phyloP scores from a whole-genome alignment of 2,888 invertebrate species.

The Galerucella nymphaeae region DNA sequence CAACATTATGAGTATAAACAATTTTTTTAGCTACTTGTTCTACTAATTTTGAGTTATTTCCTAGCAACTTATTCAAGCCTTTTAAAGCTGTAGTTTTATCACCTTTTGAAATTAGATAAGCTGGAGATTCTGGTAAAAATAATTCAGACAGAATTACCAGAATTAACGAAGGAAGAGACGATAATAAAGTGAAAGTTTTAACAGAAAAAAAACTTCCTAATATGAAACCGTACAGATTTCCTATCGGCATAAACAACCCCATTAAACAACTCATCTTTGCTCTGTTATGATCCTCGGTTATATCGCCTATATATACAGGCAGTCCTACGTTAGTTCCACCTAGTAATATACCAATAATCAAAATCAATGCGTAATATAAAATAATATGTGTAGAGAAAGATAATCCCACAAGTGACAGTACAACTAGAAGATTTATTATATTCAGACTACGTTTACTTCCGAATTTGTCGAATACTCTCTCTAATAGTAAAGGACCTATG shows the following conservation, averaged over 20 bases:
- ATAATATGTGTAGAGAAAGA: slow-evolving; percentile 23
- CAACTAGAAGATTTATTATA: slow-evolving; percentile 3
- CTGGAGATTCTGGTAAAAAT: slow-evolving; percentile 52
- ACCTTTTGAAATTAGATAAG: slow-evolving; percentile 61
- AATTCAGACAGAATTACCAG: slow-evolving; percentile 43
- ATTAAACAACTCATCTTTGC: slow-evolving; percentile 73
- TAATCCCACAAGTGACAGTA: not conserved
- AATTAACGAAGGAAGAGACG: slow-evolving; percentile 44
- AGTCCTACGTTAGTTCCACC: slow-evolving; percentile 52
- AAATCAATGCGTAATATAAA: slow-evolving; percentile 19
- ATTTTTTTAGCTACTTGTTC: slow-evolving; percentile 5
- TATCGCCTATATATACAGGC: slow-evolving; percentile 89
- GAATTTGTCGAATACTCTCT: slow-evolving; percentile 20
- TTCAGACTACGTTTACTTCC: slow-evolving; percentile 26
- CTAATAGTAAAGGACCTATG: slow-evolving; percentile 20
- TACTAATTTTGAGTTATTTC: not conserved
- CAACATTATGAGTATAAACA: not conserved
- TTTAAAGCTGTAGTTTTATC: slow-evolving; percentile 70
- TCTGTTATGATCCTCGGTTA: slow-evolving; percentile 80
- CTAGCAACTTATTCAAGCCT: slow-evolving; percentile 57
- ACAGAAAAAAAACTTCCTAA: slow-evolving; percentile 49
- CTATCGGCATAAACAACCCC: slow-evolving; percentile 45
- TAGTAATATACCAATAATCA: not conserved
- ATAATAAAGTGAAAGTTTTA: slow-evolving; percentile 43
- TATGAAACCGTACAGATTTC: slow-evolving; percentile 47